Evolutionary conservation across 2,797 vertebrate genomes (phyloP).

Genomic region (Chelonia mydas): DNA sequence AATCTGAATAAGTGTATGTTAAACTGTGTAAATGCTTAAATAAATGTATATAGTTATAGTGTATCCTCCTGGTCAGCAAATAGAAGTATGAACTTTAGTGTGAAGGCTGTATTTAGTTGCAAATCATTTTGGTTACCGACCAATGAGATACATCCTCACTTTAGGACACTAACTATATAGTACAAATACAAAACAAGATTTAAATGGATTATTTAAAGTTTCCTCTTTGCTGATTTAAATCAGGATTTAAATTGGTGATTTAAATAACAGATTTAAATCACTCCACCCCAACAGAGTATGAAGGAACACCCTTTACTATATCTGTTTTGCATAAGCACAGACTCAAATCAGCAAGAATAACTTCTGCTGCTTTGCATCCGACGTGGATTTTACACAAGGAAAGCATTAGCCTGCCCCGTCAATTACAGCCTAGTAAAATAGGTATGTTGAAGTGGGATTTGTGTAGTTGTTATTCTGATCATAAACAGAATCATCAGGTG

Average conservation of each 20-base stretch:
- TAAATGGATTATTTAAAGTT: background rate
- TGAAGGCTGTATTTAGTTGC: background rate
- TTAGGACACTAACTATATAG: background rate
- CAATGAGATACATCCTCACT: background rate
- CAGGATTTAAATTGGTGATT: background rate
- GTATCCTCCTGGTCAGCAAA: background rate
- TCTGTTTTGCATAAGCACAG: background rate
- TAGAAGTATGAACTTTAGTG: background rate
- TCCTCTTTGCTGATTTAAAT: background rate
- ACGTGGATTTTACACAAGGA: background rate
- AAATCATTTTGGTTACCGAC: background rate
- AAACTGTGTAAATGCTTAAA: background rate
- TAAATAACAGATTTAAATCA: background rate
- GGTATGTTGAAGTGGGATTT: background rate
- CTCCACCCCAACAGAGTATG: background rate
- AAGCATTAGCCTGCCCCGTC: background rate
- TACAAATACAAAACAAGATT: background rate
- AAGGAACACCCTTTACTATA: background rate
- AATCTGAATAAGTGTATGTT: background rate
- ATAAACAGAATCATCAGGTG: background rate
- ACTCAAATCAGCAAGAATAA: background rate
- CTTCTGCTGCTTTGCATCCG: background rate
- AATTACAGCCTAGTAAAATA: background rate
- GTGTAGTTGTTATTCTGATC: background rate
- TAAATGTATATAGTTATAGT: background rate